Base-by-base conservation (phyloP, 2,888 invertebrate genomes). In the Drosophila sordidapex region DNA sequence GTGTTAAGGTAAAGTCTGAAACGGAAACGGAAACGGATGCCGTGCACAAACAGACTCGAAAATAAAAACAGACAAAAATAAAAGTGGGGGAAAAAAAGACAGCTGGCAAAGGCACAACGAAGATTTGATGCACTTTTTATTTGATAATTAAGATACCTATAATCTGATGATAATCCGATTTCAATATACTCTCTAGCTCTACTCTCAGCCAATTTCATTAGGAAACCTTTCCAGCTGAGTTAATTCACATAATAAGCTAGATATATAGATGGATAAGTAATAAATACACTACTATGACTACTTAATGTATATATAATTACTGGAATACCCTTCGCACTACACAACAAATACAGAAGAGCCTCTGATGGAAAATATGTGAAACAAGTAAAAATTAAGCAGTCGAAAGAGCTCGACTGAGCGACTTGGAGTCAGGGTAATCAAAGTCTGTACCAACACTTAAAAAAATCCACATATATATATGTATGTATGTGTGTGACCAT, bases 11-110 rank as follows among this genome's bases (percentile, higher is more conserved):
- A 54, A 38, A 80, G 81, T 80, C 83, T 70, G 54, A 69, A 35
- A 56, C 81, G 78, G 84, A 68, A 36, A 52, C 80, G 78, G 83
- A 78, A 83, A 68, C 83, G 83, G 82, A 76, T 73, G 73, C 76
- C 82, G 51, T 75, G 74, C 71, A 68, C 81, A 81, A 81, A 81
- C 81, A 76, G 65, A 76, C 59, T 66, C 62, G 49, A 67, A 57
- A 62, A 31, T 61, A 51, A 29, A 51, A 29, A 51, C 51, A 51
- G 46, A 51, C n/a, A 13, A n/a, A 27, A n/a, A 29, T 10, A 1
- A 43, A 21, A 40, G 52, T 15, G 18, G n/a, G 0, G 7, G 11
- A 4, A 4, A 13, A 36, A 36, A 25, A 4, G 4, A 0, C 7
- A 36, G 1, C 21, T 46, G n/a, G n/a, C 25, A 15, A 29, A 15